A percentile compares a stretch with the other conserved stretches of the same genome.
These are phyloP conservation scores for Leptodirus hochenwartii DNA, from an alignment of 2,888 invertebrate genomes.

Conservation along the genomic window DNA sequence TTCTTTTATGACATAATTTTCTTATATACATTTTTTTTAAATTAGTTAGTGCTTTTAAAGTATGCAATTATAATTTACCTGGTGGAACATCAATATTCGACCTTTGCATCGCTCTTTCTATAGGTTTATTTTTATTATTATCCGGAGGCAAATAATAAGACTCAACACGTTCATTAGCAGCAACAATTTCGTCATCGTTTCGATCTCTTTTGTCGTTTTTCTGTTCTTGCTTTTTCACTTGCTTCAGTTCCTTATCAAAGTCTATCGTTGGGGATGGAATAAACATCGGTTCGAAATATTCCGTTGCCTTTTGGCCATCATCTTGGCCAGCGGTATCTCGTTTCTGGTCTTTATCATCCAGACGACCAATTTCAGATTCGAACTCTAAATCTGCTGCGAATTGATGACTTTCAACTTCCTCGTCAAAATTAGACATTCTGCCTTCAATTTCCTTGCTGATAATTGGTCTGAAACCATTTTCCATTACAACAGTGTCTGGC, in stretches of 20 bases:
- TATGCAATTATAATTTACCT: too few species aligned
- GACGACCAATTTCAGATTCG: conserved; percentile 31
- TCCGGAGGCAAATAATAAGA: conserved; percentile 58
- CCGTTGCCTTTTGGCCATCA: conserved; percentile 26
- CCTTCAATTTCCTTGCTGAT: conserved; percentile 36
- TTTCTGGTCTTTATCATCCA: conserved; percentile 29
- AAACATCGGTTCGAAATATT: conserved; percentile 63
- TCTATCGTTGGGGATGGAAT: conserved; percentile 45
- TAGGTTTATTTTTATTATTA: conserved; percentile 21
- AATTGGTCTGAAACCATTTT: conserved; percentile 72
- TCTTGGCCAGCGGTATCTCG: background rate
- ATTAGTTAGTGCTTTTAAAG: too few species aligned
- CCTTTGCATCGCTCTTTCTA: conserved; percentile 15
- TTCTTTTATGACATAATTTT: too few species aligned
- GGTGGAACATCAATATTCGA: conserved; percentile 31
- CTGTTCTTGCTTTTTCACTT: conserved; percentile 6
- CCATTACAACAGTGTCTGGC: conserved; percentile 63
- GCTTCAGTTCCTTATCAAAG: too few species aligned
- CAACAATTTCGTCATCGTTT: conserved; percentile 31
- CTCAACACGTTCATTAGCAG: conserved; percentile 53
- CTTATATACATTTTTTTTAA: too few species aligned
- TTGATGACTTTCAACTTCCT: too few species aligned
- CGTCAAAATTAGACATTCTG: conserved; percentile 25
- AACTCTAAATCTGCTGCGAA: conserved; percentile 24
- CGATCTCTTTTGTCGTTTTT: conserved; percentile 6